Conservation (phyloP, 2,888 invertebrate genomes). For the Magallana nippona region DNA sequence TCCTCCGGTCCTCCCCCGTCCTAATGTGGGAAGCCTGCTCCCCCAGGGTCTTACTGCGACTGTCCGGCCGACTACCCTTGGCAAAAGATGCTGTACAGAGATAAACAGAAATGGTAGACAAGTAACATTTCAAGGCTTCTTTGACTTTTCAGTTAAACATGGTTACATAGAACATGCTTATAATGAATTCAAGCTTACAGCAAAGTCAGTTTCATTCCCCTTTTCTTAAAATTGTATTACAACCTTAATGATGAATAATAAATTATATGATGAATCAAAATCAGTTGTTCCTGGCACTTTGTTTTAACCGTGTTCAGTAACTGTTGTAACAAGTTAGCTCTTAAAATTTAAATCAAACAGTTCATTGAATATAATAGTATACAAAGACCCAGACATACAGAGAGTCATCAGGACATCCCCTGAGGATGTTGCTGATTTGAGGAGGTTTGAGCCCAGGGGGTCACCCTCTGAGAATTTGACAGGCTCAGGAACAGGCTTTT, state of each 20-base stretch:
- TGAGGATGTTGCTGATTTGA: constrained; percentile 47
- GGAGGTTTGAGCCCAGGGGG: constrained; percentile 81
- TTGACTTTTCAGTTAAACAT: too few relatives aligned
- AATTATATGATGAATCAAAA: too few relatives aligned
- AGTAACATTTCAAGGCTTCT: neutral
- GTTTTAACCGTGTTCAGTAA: too few relatives aligned
- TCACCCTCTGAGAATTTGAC: constrained; percentile 82
- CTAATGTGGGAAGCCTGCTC: constrained; percentile 82
- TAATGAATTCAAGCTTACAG: too few relatives aligned
- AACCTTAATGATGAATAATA: too few relatives aligned
- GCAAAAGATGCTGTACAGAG: constrained; percentile 54
- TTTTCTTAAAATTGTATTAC: too few relatives aligned
- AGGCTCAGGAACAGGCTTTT: constrained; percentile 80
- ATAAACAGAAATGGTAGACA: neutral
- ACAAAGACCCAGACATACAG: constrained; percentile 43
- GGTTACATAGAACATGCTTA: too few relatives aligned
- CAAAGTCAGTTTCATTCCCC: too few relatives aligned
- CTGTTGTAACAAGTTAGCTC: too few relatives aligned
- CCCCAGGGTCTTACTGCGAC: constrained; percentile 79
- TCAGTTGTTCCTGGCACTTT: too few relatives aligned
- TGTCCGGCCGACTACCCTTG: constrained; percentile 54
- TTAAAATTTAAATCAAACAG: too few relatives aligned
- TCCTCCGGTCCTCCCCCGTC: constrained; percentile 81
- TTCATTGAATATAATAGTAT: too few relatives aligned
- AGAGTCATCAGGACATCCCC: constrained; percentile 50